Base-by-base conservation (phyloP, 2,888 invertebrate species). In the Auanema freiburgensis region DNA sequence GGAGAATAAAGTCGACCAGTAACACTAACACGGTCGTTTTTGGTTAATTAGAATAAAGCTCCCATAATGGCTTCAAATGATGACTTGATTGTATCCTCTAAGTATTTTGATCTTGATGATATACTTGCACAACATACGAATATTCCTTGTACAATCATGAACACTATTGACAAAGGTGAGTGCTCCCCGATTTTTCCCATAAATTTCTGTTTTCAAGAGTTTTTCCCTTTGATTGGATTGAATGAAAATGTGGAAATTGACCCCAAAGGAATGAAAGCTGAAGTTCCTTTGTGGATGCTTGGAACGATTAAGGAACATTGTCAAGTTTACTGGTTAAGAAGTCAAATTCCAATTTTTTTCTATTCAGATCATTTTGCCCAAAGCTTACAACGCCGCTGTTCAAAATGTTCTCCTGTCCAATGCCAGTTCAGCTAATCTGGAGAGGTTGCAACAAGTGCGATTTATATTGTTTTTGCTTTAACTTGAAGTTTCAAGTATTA, bases 361-460 rank as follows among this genome's bases (percentile, higher is more conserved):
- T 46, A 21, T 69, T 24, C 55, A 69, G 72, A 64, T 72, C 11
- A 57, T 60, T 25, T 51, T 72, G 11, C 66, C 72, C 11, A 63
- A 67, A 58, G 53, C 63, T 2, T 72, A 52, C 25, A 63, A 66
- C 44, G 21, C 57, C 25, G 61, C 55, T 11, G 67, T 72, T 59
- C 69, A 67, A 55, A 61, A 65, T 40, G 64, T 72, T 12, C 52
- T 72, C 2, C 63, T 55, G 12, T 67, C 72, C 21, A 65, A 72
- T 43, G 62, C 69, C 11, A 44, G 46, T 14, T 64, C 59, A 6
- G 59, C 65, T 12, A 67, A 69, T 54, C 53, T 72, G 5, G 56
- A 63, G 3, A 63, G 69, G 10, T 33, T 52, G 6, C 63, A 67
- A 18, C 64, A 66, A 25, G 50, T 69, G 21, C 63, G 59, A 42